Base-by-base conservation (phyloP, 2,113 vertebrate genomes). In the Henicopernis longicauda region DNA sequence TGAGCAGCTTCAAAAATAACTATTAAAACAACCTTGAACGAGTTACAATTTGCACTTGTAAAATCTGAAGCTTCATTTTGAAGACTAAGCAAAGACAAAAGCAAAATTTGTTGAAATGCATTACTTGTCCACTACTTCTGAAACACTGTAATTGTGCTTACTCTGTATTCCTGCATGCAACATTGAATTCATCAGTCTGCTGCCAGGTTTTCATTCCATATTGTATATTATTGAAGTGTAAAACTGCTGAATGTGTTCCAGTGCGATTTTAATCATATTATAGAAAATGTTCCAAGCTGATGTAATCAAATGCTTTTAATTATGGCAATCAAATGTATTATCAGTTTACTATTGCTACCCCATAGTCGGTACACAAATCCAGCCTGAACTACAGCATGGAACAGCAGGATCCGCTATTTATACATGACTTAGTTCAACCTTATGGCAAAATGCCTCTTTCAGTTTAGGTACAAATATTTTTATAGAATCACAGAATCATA, bases 101-200 rank as follows among this genome's bases (percentile, higher is more conserved):
- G 85, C 73, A 72, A 73, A 74, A 52, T 78, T 5, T 57, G 72
- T 96, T 96, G 89, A 91, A 66, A 96, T 65, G 63, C 71, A 61
- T 89, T 90, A 38, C 84, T 86, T 65, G 84, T 78, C 94, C 55
- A 65, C 83, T 92, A 54, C 55, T 92, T 95, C 89, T 89, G 73
- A 89, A 95, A 84, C 44, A 27, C 45, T 65, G 58, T 71, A 97
- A 95, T 82, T 93, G 81, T 86, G 97, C 94, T 97, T 95, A 93
- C 92, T 90, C 90, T 80, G 85, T 96, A 93, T 93, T 90, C 59
- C 93, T 94, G 62, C 83, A 90, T 52, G 78, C 82, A 54, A 90
- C 78, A 87, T 14, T 92, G 91, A 89, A 44, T 73, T 78, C 74
- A 72, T 91, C 94, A 92, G 83, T 10, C 67, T 91, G 71, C 87